Base-by-base conservation (phyloP, 2,113 vertebrate genomes). In the Perccottus glenii region DNA sequence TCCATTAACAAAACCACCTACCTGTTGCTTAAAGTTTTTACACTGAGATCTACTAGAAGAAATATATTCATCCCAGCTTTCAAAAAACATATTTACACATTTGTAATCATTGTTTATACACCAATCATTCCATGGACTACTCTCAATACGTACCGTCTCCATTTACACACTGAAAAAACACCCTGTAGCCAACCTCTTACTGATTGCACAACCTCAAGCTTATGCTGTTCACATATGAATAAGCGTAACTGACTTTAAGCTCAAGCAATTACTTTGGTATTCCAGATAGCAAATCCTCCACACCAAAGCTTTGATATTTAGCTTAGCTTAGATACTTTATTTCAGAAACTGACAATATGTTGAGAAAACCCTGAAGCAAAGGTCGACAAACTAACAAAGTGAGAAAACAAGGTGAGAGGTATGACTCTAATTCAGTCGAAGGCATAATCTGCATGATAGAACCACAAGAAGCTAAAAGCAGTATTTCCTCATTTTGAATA, bases 91-190 rank as follows among this genome's bases (percentile, higher is more conserved):
- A 50, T 33, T 0, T 3, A 6, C 11, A 1, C 19, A 38, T 58
- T 64, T 16, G 44, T 36, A 50, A 33, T 4, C 49, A 61, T 11
- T 45, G 27, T 47, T 12, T 9, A 7, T 69, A 6, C 38, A 40
- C 38, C 38, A 3, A 40, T 40, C 38, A 40, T 1, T 40, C 38
- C 19, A 36, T 51, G 32, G 10, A 48, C n/a, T 5, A 49, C 15
- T 65, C 27, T 50, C 35, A 43, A 62, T 51, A 42, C 42, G 56
- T 35, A 58, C 35, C 7, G 35, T 45, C 27, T 43, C n/a, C 1
- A 11, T 35, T 50, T 57, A 64, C 73, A 77, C 61, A 52, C 51
- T 56, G 47, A 16, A 35, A 45, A 65, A 73, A 67, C 49, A 27
- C 47, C 60, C 38, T 51, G 43, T 63, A 52, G 50, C 63, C 49